Evolutionary conservation across 2,888 invertebrate genomes (phyloP), one percentile per base, ranked within the genome.

Genomic region (Trachelus stipa): DNA sequence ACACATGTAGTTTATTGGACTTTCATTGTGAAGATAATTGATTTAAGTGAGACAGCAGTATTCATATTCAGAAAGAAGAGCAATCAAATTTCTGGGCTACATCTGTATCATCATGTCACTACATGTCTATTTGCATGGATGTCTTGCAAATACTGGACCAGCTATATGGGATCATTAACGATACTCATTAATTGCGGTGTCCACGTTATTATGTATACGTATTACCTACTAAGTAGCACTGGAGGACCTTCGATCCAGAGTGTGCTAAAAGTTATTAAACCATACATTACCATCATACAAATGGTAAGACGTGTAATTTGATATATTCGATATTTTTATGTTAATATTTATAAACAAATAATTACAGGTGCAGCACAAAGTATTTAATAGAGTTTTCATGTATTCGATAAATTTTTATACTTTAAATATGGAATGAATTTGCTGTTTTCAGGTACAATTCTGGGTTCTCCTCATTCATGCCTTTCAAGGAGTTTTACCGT

Each of bases 201-300:
- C 1, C 96, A 96, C 84, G 92, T 95, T 0, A 87, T 96, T 6
- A 96, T 96, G 96, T 96, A 96, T 87, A 92, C 92, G 0, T 96
- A 96, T 90, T 96, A 96, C 87, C 92, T 95, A 11, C 85, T 90
- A 15, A 56, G 56, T 56, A 92, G 94, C 0, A 93, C 94, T 75
- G 92, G 94, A 75, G 94, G 94, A 82, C 93, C 93, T 11, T 85
- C 86, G n/a, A 87, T 94, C 77, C 93, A 94, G 85, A 91, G 89
- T 6, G 87, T 91, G 73, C 90, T 95, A 37, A 87, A 87, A 77
- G 93, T 92, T 75, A 92, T 95, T 84, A 96, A 96, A 85, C 91
- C 89, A n/a, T 90, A 90, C 80, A 81, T 93, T 68, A 93, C 93
- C 1, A 87, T 90, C 30, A 82, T 94, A 80, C 96, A 96, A 92